A percentile compares a stretch with the other conserved stretches of the same genome.
Evolutionary conservation across 92 coral and sea anemone species (phyloP).

Genomic region (Epizoanthus illoricatus): DNA sequence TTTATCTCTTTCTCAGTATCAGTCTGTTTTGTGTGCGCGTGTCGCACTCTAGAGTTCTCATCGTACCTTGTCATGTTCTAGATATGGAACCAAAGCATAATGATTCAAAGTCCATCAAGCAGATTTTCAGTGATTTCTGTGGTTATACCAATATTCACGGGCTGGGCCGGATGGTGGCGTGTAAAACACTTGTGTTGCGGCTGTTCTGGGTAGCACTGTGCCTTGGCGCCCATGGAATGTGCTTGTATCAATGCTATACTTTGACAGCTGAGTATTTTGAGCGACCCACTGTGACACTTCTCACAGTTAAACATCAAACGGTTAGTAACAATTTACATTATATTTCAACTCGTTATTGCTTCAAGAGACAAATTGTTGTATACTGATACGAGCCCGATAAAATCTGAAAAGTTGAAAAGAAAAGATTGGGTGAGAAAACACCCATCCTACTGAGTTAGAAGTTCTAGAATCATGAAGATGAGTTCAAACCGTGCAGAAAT

Average conservation of each 20-base stretch:
- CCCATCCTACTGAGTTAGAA: too few relatives aligned
- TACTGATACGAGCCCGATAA: too few relatives aligned
- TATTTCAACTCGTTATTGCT: background rate
- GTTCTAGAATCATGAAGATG: too few relatives aligned
- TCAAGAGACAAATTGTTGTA: too few relatives aligned
- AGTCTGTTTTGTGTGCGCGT: too few relatives aligned
- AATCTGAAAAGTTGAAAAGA: too few relatives aligned
- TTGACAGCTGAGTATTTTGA: constrained; percentile 8
- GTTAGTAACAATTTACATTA: background rate
- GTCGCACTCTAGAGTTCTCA: too few relatives aligned
- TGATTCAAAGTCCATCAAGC: background rate
- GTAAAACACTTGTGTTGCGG: constrained; percentile 1
- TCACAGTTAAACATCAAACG: constrained; percentile 19
- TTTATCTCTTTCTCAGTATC: too few relatives aligned
- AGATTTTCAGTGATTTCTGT: constrained; percentile 26
- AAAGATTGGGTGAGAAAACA: too few relatives aligned
- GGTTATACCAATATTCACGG: constrained; percentile 36
- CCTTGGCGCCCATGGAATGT: constrained; percentile 29
- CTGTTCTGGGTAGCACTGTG: constrained; percentile 28
- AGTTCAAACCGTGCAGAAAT: too few relatives aligned
- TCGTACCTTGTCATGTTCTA: background rate
- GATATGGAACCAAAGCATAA: background rate
- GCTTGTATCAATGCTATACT: constrained; percentile 11
- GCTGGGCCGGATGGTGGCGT: constrained; percentile 34
- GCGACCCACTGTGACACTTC: constrained; percentile 35